Evolutionary conservation across 2,888 invertebrate genomes (phyloP).

Genomic region (Tortricodes alternella): DNA sequence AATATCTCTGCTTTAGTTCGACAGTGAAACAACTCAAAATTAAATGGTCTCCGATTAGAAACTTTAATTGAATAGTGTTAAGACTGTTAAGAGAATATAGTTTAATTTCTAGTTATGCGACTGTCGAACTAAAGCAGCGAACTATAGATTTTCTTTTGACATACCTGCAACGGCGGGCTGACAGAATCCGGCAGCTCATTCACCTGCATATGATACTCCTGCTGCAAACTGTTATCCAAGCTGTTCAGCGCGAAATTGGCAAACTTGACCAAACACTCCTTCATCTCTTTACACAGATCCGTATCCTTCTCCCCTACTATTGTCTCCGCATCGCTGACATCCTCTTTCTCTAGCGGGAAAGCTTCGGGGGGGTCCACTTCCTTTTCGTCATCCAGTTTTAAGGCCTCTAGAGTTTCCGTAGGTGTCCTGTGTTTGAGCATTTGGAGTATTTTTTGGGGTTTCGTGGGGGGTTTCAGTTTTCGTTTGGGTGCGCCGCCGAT

Average conservation of each 20-base stretch:
- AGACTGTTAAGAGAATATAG: too few relatives aligned
- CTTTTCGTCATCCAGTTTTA: constrained; percentile 37
- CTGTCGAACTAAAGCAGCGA: too few relatives aligned
- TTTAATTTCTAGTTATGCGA: too few relatives aligned
- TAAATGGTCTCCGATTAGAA: too few relatives aligned
- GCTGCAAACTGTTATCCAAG: constrained; percentile 41
- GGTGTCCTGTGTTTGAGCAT: constrained; percentile 64
- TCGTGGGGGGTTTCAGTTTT: constrained; percentile 58
- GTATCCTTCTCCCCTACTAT: constrained; percentile 60
- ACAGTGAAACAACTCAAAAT: too few relatives aligned
- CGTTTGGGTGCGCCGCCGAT: constrained; percentile 58
- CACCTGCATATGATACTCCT: constrained; percentile 37
- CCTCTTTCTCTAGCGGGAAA: constrained; percentile 37
- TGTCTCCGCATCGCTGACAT: constrained; percentile 61
- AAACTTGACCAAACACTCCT: constrained; percentile 69
- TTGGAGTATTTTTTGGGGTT: constrained; percentile 62
- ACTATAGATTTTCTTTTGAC: too few relatives aligned
- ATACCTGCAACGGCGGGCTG: constrained; percentile 67
- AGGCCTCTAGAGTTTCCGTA: constrained; percentile 36
- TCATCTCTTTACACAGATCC: constrained; percentile 65
- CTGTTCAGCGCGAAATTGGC: constrained; percentile 62
- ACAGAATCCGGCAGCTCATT: constrained; percentile 63
- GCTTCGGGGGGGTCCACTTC: constrained; percentile 56
- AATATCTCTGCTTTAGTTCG: too few relatives aligned
- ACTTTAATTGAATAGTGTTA: too few relatives aligned